Base-by-base conservation (phyloP, 2,888 invertebrate genomes). In the Cynaeus angustus region DNA sequence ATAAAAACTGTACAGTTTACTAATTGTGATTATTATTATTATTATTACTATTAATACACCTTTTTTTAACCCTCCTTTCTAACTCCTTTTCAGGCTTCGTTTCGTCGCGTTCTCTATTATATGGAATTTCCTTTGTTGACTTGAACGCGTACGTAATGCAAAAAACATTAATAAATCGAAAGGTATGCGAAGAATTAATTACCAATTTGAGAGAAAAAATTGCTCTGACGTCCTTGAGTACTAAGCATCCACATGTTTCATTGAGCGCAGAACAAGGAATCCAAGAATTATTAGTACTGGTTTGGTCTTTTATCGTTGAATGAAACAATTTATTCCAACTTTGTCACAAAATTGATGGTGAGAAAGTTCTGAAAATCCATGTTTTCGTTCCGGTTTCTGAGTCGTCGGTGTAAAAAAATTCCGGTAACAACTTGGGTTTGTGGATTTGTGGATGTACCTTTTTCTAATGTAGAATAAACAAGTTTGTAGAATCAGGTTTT, bases 141-240 rank as follows among this genome's bases (percentile, higher is more conserved):
- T 12, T 7, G 1, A 59, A 59, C 43, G 55, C 53, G 30, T 37
- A 53, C 46, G 14, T 21, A 50, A 45, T 45, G 50, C 33, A 52
- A 52, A 52, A 52, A 50, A 48, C 53, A 53, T 53, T 64, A 64
- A 64, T 64, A 53, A 64, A 64, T 64, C 41, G 53, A 64, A 64
- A 64, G 64, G 64, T 64, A 64, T 64, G 64, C 30, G 28, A 53
- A 16, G 64, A 64, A 64, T 64, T 64, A 64, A 64, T 64, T 53
- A 46, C 64, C 43, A 53, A 64, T 53, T 64, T 43, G 30, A 53
- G 53, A 41, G 33, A 53, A 53, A 64, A 62, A 50, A 46, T 56
- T 46, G 26, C 59, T 16, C 26, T 3, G 30, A 28, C 53, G 64
- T 12, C 64, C 64, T 64, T 53, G 64, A 28, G 37, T 13, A 13